Evolutionary conservation across 2,113 vertebrate species (phyloP).

Genomic region (Tachuris rubrigastra): DNA sequence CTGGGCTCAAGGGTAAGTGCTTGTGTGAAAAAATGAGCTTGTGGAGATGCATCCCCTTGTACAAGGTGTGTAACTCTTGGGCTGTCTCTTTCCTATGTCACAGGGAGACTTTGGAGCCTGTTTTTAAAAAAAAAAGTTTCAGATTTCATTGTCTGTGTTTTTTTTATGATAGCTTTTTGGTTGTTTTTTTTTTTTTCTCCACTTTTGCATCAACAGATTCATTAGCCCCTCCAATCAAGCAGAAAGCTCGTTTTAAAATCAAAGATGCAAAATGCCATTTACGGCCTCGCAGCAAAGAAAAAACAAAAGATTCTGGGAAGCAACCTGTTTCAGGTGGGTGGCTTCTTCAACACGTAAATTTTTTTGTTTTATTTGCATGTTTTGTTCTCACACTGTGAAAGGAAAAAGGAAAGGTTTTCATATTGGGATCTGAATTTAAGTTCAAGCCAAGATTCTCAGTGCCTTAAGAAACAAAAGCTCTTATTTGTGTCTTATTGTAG

Average conservation of each 20-base stretch:
- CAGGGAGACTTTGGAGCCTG: neutral
- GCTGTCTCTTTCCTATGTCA: neutral
- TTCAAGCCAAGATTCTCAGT: neutral
- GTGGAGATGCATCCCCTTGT: neutral
- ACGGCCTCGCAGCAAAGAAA: slow-evolving; percentile 86
- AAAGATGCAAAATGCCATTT: slow-evolving; percentile 95
- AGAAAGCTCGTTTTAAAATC: slow-evolving; percentile 94
- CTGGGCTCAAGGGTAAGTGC: neutral
- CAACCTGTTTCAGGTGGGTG: slow-evolving; percentile 82
- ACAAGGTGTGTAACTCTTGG: neutral
- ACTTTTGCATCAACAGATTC: slow-evolving; percentile 73
- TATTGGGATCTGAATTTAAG: neutral
- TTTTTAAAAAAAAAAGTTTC: neutral
- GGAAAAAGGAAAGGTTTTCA: neutral
- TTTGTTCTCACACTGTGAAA: neutral
- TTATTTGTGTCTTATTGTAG: neutral
- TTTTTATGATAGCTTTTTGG: neutral
- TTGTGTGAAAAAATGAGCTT: neutral
- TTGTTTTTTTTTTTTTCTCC: neutral
- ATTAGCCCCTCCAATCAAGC: slow-evolving; percentile 82
- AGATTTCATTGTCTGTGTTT: too few species aligned
- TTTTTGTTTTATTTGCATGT: neutral
- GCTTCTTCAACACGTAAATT: neutral
- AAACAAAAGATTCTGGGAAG: slow-evolving; percentile 76
- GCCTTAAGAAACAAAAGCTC: neutral